A percentile compares a stretch with the other conserved stretches of the same genome.
phyloP scores from a whole-genome alignment of 64 coral and sea anemone genomes.

The Trachythela sp. region DNA sequence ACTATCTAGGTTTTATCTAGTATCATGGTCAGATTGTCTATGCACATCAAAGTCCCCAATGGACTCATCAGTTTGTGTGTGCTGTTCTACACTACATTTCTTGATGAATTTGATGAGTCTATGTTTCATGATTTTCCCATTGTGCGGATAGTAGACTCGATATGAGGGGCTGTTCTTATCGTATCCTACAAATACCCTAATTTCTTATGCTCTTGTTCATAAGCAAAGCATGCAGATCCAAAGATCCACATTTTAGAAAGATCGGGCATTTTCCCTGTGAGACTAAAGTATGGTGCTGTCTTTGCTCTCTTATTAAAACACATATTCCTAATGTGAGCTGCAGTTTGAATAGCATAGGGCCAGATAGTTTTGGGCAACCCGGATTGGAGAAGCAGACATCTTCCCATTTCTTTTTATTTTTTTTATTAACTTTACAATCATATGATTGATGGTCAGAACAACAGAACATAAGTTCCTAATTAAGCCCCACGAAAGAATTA shows the following conservation, averaged over 20 bases:
- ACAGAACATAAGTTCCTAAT: too few species aligned
- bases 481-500: too few species aligned
- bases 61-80: not conserved
- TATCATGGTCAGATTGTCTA: too few species aligned
- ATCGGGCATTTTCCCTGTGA: not conserved
- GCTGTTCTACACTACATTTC: not conserved
- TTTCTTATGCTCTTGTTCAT: not conserved
- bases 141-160: conserved; percentile 45
- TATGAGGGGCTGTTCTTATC: conserved; percentile 43
- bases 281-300: not conserved
- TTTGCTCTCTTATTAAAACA: not conserved
- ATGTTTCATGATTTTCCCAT: too few species aligned
- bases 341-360: not conserved
- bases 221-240: not conserved
- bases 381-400: not conserved
- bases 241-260: not conserved
- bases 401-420: too few species aligned
- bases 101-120: not conserved
- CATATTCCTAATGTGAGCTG: not conserved
- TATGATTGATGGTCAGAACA: too few species aligned
- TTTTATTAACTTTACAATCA: too few species aligned
- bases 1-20: too few species aligned
- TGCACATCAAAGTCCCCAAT: too few species aligned
- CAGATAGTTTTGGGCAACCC: not conserved
- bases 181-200: not conserved